Evolutionary conservation across 2,888 invertebrate species (phyloP).

Genomic region (Ochropacha duplaris): DNA sequence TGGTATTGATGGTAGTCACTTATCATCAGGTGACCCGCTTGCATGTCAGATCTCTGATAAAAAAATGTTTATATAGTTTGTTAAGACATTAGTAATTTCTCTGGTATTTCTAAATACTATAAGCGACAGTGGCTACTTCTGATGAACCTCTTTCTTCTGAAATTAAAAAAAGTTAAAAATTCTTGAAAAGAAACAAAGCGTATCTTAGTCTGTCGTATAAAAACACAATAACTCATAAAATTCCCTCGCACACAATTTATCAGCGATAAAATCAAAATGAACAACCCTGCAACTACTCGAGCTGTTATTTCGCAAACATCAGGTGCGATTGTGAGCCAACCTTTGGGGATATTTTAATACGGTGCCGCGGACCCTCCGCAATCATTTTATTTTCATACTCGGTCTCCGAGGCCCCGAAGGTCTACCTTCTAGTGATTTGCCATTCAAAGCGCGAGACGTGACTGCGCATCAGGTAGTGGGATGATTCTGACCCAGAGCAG

Average conservation of each 20-base stretch:
- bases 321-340: slow-evolving; percentile 59
- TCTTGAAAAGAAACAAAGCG: slow-evolving; percentile 13
- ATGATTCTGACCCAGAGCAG: slow-evolving; percentile 48
- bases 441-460: slow-evolving; percentile 76
- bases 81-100: no score
- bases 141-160: no score
- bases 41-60: no score
- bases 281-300: slow-evolving; percentile 53
- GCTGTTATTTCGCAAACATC: slow-evolving; percentile 72
- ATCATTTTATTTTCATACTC: slow-evolving; percentile 81
- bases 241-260: slow-evolving; percentile 49
- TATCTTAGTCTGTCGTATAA: slow-evolving; percentile 6
- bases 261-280: slow-evolving; percentile 62
- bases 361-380: slow-evolving; percentile 68
- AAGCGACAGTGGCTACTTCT: no score
- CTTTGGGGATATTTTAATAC: slow-evolving; percentile 79
- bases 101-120: no score
- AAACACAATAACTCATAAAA: slow-evolving; percentile 2
- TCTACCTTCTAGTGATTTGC: slow-evolving; percentile 77
- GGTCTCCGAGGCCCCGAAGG: slow-evolving; percentile 75
- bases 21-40: no score
- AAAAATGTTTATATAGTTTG: no score
- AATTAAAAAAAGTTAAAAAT: background rate
- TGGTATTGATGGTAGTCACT: no score
- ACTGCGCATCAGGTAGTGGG: slow-evolving; percentile 66